phyloP scores from a whole-genome alignment of 2,888 invertebrate species.

The Synanthedon vespiformis region DNA sequence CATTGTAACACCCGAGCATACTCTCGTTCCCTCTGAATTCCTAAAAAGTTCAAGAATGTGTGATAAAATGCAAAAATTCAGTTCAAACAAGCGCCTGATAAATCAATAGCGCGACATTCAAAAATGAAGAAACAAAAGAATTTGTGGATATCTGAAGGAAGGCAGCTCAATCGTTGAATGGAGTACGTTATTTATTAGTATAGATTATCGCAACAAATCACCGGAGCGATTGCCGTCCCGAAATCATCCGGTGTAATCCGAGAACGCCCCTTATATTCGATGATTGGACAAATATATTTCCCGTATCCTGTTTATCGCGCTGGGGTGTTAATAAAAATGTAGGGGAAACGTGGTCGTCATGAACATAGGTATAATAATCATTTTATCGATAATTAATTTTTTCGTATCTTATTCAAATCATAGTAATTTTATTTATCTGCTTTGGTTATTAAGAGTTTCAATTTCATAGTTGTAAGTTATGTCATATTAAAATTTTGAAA shows the following conservation, averaged over 20 bases:
- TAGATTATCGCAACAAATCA: conserved; percentile 69
- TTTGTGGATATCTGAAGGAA: conserved; percentile 32
- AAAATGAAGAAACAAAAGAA: conserved; percentile 21
- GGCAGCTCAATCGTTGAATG: conserved; percentile 60
- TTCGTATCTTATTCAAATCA: no score
- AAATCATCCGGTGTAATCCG: conserved; percentile 65
- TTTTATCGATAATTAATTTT: no score
- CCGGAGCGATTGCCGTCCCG: conserved; percentile 44
- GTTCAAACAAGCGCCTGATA: conserved; percentile 20
- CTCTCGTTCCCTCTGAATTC: no score
- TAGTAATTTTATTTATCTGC: no score
- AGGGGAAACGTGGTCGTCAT: conserved; percentile 32
- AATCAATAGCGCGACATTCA: conserved; percentile 28
- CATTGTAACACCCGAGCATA: no score
- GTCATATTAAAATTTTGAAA: no score
- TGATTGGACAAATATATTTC: conserved; percentile 70
- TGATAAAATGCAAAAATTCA: conserved; percentile 23
- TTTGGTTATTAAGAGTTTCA: no score
- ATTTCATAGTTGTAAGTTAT: no score
- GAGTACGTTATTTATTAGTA: conserved; percentile 63
- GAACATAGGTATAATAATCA: conserved; percentile 1
- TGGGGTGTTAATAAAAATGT: conserved; percentile 71
- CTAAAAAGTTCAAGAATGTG: no score
- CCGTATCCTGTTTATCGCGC: conserved; percentile 68
- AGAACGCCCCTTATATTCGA: conserved; percentile 67